These are phyloP conservation scores for Trichacis sp. DNA, from an alignment of 2,888 invertebrate species.

Conservation along the genomic window DNA sequence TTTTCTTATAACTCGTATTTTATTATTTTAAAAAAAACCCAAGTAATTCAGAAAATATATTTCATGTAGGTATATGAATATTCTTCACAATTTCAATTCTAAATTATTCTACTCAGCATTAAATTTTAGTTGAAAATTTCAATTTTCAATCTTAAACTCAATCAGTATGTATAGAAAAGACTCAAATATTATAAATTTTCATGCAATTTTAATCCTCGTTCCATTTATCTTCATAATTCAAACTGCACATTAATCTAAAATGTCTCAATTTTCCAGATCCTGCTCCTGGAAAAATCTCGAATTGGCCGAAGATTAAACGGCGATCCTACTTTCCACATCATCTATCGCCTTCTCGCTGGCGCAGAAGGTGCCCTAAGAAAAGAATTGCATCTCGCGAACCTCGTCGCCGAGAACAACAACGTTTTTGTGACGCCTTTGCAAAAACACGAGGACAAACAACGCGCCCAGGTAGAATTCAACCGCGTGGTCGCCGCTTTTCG, in stretches of 20 bases:
- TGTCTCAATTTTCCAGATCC: slow-evolving; percentile 58
- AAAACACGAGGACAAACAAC: slow-evolving; percentile 83
- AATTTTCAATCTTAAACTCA: slow-evolving; percentile 2
- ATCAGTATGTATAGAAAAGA: too few relatives aligned
- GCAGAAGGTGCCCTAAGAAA: slow-evolving; percentile 85
- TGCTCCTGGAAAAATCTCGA: slow-evolving; percentile 84
- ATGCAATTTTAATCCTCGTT: too few relatives aligned
- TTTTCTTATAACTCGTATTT: too few relatives aligned
- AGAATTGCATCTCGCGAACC: slow-evolving; percentile 84
- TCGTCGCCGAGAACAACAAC: slow-evolving; percentile 78
- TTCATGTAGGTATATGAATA: too few relatives aligned
- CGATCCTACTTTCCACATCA: slow-evolving; percentile 78
- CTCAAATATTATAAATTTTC: too few relatives aligned
- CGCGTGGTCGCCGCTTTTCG: slow-evolving; percentile 84
- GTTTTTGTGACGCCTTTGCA: slow-evolving; percentile 84
- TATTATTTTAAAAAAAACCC: too few relatives aligned
- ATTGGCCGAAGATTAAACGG: slow-evolving; percentile 79
- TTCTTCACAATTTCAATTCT: too few relatives aligned
- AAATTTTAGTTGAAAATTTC: background rate
- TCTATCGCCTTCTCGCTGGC: slow-evolving; percentile 83
- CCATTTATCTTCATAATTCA: too few relatives aligned
- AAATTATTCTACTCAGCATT: background rate
- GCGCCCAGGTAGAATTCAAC: slow-evolving; percentile 84
- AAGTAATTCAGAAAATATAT: too few relatives aligned
- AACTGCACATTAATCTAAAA: too few relatives aligned